phyloP scores from a whole-genome alignment of 2,888 invertebrate species.

The Onchidella celtica region DNA sequence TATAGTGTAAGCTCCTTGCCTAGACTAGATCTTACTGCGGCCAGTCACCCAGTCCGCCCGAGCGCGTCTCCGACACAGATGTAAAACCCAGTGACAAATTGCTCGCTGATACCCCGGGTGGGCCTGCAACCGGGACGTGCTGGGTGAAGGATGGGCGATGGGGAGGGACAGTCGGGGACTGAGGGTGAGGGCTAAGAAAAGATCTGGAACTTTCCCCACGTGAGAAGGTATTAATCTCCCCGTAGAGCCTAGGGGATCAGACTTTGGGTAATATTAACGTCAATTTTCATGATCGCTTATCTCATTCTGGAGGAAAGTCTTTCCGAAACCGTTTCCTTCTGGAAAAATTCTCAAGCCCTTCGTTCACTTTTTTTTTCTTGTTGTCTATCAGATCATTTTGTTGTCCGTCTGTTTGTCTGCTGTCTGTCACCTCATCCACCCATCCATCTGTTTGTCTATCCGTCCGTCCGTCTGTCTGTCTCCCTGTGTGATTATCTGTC shows the following conservation, averaged over 20 bases:
- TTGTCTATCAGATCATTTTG: not conserved
- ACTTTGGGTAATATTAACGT: not conserved
- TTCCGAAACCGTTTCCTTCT: not conserved
- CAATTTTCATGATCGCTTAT: not conserved
- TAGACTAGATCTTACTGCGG: no score
- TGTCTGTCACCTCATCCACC: not conserved
- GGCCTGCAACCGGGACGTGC: no score
- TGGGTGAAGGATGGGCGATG: no score
- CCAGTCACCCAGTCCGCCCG: no score
- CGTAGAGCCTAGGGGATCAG: not conserved
- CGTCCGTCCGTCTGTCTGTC: not conserved
- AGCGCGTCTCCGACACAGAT: no score
- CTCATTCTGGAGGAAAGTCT: not conserved
- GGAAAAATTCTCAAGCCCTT: not conserved
- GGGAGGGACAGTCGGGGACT: no score
- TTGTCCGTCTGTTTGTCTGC: not conserved
- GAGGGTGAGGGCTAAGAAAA: constrained; percentile 1
- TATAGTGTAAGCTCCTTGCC: no score
- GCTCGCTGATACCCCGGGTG: no score
- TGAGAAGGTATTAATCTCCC: not conserved
- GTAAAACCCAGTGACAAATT: no score
- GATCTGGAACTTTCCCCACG: no score
- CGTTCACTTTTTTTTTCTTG: not conserved
- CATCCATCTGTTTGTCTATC: not conserved
- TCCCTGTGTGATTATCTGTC: not conserved